Conservation (phyloP, 2,888 invertebrate genomes). For the Drosophila multiciliata region DNA sequence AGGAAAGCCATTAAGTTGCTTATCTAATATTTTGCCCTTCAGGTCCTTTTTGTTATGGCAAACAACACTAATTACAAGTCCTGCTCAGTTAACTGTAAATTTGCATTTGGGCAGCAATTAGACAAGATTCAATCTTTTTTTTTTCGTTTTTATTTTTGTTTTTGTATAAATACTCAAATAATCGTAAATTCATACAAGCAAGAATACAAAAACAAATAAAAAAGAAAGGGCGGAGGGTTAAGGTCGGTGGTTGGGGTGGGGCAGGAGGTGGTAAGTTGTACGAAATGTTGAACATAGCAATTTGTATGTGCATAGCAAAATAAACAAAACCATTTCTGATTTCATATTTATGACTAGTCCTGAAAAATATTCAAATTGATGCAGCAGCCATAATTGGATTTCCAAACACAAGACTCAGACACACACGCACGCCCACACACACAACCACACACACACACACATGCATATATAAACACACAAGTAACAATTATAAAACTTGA, state of each 20-base stretch:
- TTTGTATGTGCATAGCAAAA: slow-evolving; percentile 42
- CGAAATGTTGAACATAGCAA: slow-evolving; percentile 36
- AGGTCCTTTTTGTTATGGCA: neutral
- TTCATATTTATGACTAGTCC: slow-evolving; percentile 66
- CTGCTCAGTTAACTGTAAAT: slow-evolving; percentile 51
- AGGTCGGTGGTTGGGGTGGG: neutral
- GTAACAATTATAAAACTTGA: slow-evolving; percentile 44
- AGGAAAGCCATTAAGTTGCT: neutral
- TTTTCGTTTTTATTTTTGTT: slow-evolving; percentile 6
- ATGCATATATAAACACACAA: neutral
- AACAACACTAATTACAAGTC: slow-evolving; percentile 19
- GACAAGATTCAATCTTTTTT: slow-evolving; percentile 10
- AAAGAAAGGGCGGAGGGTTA: neutral
- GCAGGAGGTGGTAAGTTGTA: neutral
- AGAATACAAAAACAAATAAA: slow-evolving; percentile 4
- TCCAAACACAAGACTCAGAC: slow-evolving; percentile 25
- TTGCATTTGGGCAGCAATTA: slow-evolving; percentile 54
- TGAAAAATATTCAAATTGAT: slow-evolving; percentile 61
- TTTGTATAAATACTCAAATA: slow-evolving; percentile 30
- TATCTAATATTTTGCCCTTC: neutral
- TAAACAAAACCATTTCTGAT: slow-evolving; percentile 50
- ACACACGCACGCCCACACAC: slow-evolving; percentile 1
- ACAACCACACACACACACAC: neutral
- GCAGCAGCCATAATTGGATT: slow-evolving; percentile 43
- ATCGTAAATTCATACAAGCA: slow-evolving; percentile 13